phyloP scores from a whole-genome alignment of 2,113 vertebrate species.

The Nothobranchius kuhntae region DNA sequence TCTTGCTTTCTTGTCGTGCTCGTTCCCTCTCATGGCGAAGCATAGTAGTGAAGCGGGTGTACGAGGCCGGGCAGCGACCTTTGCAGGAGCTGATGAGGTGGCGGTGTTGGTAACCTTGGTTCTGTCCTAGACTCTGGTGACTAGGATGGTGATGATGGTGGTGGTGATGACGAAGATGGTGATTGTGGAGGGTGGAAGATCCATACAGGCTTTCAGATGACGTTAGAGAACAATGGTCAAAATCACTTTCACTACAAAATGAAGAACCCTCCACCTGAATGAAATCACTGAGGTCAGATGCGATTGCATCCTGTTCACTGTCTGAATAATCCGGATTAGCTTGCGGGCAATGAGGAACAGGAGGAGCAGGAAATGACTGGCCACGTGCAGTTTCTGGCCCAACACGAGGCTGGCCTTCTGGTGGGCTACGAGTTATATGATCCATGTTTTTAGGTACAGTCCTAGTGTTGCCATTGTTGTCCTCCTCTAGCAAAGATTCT shows the following conservation, averaged over 20 bases:
- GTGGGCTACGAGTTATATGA: constrained; percentile 74
- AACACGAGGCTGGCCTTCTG: constrained; percentile 74
- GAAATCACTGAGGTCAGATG: constrained; percentile 92
- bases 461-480: constrained; percentile 61
- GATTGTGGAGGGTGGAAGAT: constrained; percentile 84
- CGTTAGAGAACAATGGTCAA: constrained; percentile 93
- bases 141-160: constrained; percentile 82
- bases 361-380: constrained; percentile 37
- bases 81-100: constrained; percentile 95
- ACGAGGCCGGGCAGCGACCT: constrained; percentile 93
- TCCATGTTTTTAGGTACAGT: constrained; percentile 43
- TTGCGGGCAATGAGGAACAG: constrained; percentile 41
- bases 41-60: constrained; percentile 97
- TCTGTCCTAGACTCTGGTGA: constrained; percentile 81
- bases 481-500: constrained; percentile 91
- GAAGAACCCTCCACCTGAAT: constrained; percentile 94
- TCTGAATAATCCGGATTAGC: constrained; percentile 85
- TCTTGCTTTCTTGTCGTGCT: constrained; percentile 84
- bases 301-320: constrained; percentile 89
- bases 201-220: constrained; percentile 94
- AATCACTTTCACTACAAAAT: constrained; percentile 96
- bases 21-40: constrained; percentile 92
- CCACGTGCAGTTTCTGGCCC: constrained; percentile 52
- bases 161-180: constrained; percentile 83
- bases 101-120: constrained; percentile 87